Percentiles rank a stretch among this genome's conserved stretches.
Evolutionary conservation across 92 coral and sea anemone species (phyloP).

Genomic region (Palythoa caribaeorum): DNA sequence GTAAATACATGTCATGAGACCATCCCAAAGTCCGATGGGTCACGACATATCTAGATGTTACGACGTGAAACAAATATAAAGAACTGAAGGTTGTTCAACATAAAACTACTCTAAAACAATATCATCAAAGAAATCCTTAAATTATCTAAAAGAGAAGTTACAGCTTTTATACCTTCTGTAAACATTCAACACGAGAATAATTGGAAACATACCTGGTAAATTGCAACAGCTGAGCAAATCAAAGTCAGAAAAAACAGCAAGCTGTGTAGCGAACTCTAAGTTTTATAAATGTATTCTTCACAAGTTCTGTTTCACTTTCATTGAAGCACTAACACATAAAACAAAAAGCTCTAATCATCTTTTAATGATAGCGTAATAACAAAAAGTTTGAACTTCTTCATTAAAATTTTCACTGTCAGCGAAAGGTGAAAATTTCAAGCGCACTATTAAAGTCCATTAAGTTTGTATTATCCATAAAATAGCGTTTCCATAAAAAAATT

Average conservation of each 20-base stretch:
- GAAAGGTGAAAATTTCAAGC: not conserved
- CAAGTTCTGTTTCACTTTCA: slow-evolving; percentile 26
- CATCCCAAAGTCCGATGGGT: slow-evolving; percentile 30
- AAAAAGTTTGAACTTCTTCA: slow-evolving; percentile 3
- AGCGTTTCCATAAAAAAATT: not conserved
- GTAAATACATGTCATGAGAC: not conserved
- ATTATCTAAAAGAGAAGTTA: not conserved
- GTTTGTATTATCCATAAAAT: not conserved
- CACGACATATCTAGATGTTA: not conserved
- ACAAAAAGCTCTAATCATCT: not conserved
- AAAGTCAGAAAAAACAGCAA: not conserved
- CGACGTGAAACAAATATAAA: not conserved
- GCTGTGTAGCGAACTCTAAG: not conserved
- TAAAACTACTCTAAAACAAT: no score
- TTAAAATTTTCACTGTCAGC: not conserved
- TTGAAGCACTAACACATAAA: not conserved
- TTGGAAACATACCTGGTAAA: not conserved
- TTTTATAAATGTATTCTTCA: not conserved
- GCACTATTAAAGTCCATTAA: not conserved
- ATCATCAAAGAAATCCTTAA: not conserved
- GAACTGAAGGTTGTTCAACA: not conserved
- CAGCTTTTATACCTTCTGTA: not conserved
- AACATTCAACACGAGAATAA: no score
- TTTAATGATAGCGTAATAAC: slow-evolving; percentile 15
- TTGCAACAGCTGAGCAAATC: slow-evolving; percentile 25